Conservation (phyloP, 2,888 invertebrate species). For the Andrena trimmerana region DNA sequence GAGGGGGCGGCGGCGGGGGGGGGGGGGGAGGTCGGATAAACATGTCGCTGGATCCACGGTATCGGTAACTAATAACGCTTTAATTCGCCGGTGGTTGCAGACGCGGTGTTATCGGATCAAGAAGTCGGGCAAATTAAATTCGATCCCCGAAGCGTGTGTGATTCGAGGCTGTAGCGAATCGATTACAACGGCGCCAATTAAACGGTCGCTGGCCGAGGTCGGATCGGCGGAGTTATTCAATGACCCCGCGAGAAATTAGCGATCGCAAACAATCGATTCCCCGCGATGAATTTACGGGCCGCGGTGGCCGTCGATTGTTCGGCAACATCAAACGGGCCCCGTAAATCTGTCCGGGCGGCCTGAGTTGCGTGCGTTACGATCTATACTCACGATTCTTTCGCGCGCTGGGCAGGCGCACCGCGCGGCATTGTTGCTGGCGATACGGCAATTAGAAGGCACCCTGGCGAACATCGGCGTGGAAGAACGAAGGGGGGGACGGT, state of each 20-base stretch:
- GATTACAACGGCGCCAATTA: conserved; percentile 35
- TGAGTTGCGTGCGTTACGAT: neutral
- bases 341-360: conserved; percentile 2
- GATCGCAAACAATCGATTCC: conserved; percentile 29
- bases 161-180: conserved; percentile 32
- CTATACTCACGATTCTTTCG: conserved; percentile 6
- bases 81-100: conserved; percentile 23
- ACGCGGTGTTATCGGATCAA: conserved; percentile 32
- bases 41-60: neutral
- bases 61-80: conserved; percentile 35
- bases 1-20: no score
- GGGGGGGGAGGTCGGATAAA: neutral
- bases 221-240: conserved; percentile 19
- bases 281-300: conserved; percentile 34
- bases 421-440: conserved; percentile 27
- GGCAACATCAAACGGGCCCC: conserved; percentile 38
- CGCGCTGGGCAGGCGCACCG: no score
- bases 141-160: neutral
- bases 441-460: conserved; percentile 55
- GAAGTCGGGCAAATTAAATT: conserved; percentile 44
- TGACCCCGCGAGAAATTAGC: conserved; percentile 23
- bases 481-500: conserved; percentile 31
- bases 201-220: conserved; percentile 6
- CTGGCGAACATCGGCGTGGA: neutral
- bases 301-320: conserved; percentile 11